A percentile compares a stretch with the other conserved stretches of the same genome.
These are phyloP conservation scores for Tetragonula clypearis DNA, from an alignment of 1,140 invertebrate species.

Conservation along the genomic window DNA sequence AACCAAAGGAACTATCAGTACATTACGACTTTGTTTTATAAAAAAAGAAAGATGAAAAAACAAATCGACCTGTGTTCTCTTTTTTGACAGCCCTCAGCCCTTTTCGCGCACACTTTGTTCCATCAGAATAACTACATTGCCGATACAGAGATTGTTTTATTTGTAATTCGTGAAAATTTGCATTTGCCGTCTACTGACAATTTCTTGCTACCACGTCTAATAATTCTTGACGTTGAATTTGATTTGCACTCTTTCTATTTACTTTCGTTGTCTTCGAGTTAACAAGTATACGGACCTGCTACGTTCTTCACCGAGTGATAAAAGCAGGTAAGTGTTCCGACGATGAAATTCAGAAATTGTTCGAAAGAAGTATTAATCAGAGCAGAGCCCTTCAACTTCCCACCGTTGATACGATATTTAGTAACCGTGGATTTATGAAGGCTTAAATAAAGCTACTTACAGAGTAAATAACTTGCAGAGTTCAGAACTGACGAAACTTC, in stretches of 20 bases:
- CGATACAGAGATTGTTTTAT: no score
- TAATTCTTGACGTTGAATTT: neutral
- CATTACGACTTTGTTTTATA: slow-evolving; percentile 79
- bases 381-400: neutral
- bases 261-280: neutral
- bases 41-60: slow-evolving; percentile 70
- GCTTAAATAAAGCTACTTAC: slow-evolving; percentile 59
- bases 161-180: no score
- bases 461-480: slow-evolving; percentile 55
- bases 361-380: neutral
- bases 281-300: neutral
- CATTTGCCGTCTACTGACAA: no score
- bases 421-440: slow-evolving; percentile 55
- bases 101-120: neutral
- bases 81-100: neutral
- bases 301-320: neutral
- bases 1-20: slow-evolving; percentile 72
- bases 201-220: neutral
- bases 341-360: neutral
- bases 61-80: slow-evolving; percentile 34
- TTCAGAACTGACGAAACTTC: slow-evolving; percentile 49
- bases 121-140: neutral
- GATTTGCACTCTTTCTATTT: neutral
- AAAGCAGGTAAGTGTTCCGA: slow-evolving; percentile 41
- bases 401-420: slow-evolving; percentile 46